These are phyloP conservation scores for Athene cunicularia DNA, from an alignment of 2,113 vertebrate species.

Conservation along the genomic window DNA sequence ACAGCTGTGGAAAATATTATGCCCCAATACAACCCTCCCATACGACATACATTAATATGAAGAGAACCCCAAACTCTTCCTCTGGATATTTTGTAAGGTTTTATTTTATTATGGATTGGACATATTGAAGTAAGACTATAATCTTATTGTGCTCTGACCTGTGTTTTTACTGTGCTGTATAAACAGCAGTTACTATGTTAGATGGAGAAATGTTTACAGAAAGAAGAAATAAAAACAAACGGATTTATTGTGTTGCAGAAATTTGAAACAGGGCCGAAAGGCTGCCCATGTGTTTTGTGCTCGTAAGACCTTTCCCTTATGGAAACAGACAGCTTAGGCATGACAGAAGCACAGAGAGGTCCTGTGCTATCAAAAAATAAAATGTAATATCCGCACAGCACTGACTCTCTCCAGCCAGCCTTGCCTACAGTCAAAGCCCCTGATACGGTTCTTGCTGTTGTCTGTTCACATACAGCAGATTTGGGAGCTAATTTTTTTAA, in stretches of 20 bases:
- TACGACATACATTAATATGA: conserved; percentile 69
- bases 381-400: conserved; percentile 38
- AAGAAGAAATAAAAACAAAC: conserved; percentile 76
- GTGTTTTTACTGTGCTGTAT: conserved; percentile 74
- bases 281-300: conserved; percentile 72
- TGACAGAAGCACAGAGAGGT: conserved; percentile 44
- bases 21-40: conserved; percentile 70
- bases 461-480: background rate
- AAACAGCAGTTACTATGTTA: conserved; percentile 77
- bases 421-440: background rate
- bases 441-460: background rate
- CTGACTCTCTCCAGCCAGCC: background rate
- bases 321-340: conserved; percentile 71
- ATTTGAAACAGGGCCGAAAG: conserved; percentile 62
- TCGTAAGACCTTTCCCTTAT: conserved; percentile 55
- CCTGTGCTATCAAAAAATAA: conserved; percentile 37
- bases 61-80: conserved; percentile 65
- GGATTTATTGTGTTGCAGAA: conserved; percentile 75
- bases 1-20: conserved; percentile 82
- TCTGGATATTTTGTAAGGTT: conserved; percentile 71
- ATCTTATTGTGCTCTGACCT: conserved; percentile 79
- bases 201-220: conserved; percentile 80
- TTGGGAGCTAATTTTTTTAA: conserved; percentile 15
- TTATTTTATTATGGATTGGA: conserved; percentile 76
- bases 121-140: conserved; percentile 80